phyloP scores from a whole-genome alignment of 1,140 invertebrate species.

The Bicyclus anynana region DNA sequence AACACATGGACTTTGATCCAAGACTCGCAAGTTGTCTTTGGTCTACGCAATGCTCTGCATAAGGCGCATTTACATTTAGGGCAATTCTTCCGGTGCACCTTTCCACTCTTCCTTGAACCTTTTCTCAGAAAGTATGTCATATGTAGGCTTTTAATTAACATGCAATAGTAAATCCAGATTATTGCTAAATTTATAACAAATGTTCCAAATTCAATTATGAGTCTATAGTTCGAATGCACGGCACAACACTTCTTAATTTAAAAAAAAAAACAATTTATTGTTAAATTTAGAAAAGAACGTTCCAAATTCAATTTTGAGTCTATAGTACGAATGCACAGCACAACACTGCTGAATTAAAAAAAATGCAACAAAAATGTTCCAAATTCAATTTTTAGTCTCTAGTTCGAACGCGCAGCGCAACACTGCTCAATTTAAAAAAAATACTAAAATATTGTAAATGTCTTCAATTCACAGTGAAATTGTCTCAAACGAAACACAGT shows the following conservation, averaged over 20 bases:
- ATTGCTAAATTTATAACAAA: conserved; percentile 2
- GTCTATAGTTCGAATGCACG: too few relatives aligned
- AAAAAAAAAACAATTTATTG: too few relatives aligned
- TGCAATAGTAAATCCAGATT: conserved; percentile 9
- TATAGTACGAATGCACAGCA: too few relatives aligned
- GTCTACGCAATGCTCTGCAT: conserved; percentile 52
- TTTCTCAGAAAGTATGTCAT: conserved; percentile 60
- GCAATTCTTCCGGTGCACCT: conserved; percentile 52
- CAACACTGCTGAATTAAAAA: too few relatives aligned
- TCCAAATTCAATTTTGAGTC: too few relatives aligned
- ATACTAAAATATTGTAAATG: conserved; percentile 4
- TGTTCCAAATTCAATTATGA: background rate
- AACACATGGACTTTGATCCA: conserved; percentile 52
- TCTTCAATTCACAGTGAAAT: background rate
- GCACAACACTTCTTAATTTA: too few relatives aligned
- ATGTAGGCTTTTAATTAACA: conserved; percentile 57
- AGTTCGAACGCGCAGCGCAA: too few relatives aligned
- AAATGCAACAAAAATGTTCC: background rate
- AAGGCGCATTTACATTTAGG: conserved; percentile 49
- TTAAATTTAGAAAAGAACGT: too few relatives aligned
- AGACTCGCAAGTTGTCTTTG: conserved; percentile 51
- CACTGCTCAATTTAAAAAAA: conserved; percentile 7
- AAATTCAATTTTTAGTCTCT: background rate
- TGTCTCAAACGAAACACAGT: conserved; percentile 4
- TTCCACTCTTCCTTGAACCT: conserved; percentile 46